Evolutionary conservation across 2,797 vertebrate species (phyloP).

Genomic region (Vespertilio murinus): DNA sequence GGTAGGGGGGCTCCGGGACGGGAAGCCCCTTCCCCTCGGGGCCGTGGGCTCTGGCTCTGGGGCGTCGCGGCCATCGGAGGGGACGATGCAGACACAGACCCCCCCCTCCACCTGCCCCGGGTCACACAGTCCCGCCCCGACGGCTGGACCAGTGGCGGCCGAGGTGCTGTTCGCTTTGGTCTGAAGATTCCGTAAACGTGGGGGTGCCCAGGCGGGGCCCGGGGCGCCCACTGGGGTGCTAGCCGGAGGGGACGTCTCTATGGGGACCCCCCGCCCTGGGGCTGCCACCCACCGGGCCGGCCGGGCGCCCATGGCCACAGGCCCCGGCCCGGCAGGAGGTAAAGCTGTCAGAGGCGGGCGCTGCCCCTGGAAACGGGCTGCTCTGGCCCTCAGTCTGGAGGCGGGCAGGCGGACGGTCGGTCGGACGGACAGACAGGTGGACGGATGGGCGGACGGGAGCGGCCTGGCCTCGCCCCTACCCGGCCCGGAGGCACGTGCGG

Average conservation of each 20-base stretch:
- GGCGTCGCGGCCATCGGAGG: too few species aligned
- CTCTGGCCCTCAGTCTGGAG: slow-evolving; percentile 78
- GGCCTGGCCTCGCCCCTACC: slow-evolving; percentile 81
- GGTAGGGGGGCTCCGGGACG: too few species aligned
- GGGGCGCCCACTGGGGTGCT: too few species aligned
- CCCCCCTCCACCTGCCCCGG: too few species aligned
- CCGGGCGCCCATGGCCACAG: slow-evolving; percentile 39
- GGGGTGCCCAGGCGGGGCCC: too few species aligned
- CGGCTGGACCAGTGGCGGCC: too few species aligned
- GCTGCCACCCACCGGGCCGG: not conserved
- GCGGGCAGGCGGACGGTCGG: slow-evolving; percentile 53
- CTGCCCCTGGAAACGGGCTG: slow-evolving; percentile 65
- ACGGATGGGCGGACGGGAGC: not conserved
- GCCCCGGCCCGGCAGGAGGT: slow-evolving; percentile 66
- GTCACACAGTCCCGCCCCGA: too few species aligned
- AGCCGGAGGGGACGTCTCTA: not conserved
- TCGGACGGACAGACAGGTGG: not conserved
- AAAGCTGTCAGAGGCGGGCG: slow-evolving; percentile 74
- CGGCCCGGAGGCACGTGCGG: slow-evolving; percentile 91
- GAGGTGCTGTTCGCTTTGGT: too few species aligned
- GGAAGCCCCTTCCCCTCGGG: too few species aligned
- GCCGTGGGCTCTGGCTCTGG: too few species aligned
- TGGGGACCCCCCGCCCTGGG: slow-evolving; percentile 47
- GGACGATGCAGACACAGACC: too few species aligned
- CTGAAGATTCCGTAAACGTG: too few species aligned